A percentile compares a stretch with the other conserved stretches of the same genome.
Evolutionary conservation across 1,140 invertebrate species (phyloP).

Genomic region (Tetragonula clypearis): DNA sequence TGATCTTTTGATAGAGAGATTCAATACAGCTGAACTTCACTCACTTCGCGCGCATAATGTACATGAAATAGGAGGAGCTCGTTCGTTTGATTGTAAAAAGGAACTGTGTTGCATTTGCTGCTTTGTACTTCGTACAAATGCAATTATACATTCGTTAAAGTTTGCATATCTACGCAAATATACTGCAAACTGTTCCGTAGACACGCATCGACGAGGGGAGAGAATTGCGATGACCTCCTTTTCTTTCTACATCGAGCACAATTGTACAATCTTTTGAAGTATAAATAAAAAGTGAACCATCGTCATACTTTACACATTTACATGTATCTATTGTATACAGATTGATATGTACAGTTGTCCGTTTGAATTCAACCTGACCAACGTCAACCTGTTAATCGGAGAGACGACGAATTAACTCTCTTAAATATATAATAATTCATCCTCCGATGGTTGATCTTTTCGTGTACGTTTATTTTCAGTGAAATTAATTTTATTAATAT

Average conservation of each 20-base stretch:
- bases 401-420: too few relatives aligned
- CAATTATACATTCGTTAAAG: constrained; percentile 27
- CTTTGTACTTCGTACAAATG: constrained; percentile 9
- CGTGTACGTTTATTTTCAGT: too few relatives aligned
- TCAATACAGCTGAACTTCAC: neutral
- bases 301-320: neutral
- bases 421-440: too few relatives aligned
- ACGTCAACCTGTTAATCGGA: too few relatives aligned
- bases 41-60: too few relatives aligned
- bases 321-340: neutral
- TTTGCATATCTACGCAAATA: constrained; percentile 49
- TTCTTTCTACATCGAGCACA: neutral
- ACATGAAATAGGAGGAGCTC: neutral
- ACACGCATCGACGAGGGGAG: neutral
- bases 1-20: neutral
- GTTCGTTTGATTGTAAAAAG: constrained; percentile 4
- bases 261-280: constrained; percentile 2
- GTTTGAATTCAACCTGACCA: neutral
- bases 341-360: constrained; percentile 1
- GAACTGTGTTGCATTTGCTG: constrained; percentile 16
- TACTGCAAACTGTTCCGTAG: neutral
- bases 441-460: too few relatives aligned
- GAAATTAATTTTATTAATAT: too few relatives aligned
- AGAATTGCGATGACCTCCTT: neutral
- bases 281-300: constrained; percentile 1